A percentile compares a stretch with the other conserved stretches of the same genome.
phyloP scores from a whole-genome alignment of 2,113 vertebrate species.

The Rallus limicola region DNA sequence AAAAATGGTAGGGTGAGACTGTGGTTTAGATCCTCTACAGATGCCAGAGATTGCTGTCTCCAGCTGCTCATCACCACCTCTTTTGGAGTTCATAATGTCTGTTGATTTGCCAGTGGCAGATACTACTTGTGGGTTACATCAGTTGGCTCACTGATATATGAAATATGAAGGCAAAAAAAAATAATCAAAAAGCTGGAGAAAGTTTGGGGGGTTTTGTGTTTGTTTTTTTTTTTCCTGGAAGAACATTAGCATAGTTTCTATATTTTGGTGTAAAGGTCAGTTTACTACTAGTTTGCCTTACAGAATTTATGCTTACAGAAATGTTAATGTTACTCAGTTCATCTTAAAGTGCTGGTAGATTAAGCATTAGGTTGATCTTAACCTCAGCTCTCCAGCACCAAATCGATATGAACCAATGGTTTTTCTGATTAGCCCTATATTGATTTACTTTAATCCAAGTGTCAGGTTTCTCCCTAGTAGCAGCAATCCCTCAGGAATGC shows the following conservation, averaged over 20 bases:
- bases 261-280: background rate
- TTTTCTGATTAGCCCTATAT: conserved; percentile 6
- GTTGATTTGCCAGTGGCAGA: background rate
- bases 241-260: background rate
- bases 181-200: background rate
- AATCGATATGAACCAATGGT: background rate
- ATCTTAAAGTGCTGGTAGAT: background rate
- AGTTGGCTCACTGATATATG: background rate
- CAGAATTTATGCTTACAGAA: background rate
- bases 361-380: background rate
- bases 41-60: conserved; percentile 7
- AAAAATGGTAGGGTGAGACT: background rate
- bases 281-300: background rate
- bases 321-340: background rate
- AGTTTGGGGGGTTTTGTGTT: background rate
- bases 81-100: background rate
- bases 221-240: background rate
- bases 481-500: background rate
- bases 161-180: background rate
- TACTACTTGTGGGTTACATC: background rate
- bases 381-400: background rate
- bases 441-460: conserved; percentile 18
- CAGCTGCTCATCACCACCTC: background rate
- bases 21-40: background rate
- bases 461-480: background rate